Percentiles rank a stretch among this genome's conserved stretches.
Evolutionary conservation across 2,888 invertebrate genomes (phyloP).

Genomic region (Penaeus monodon): DNA sequence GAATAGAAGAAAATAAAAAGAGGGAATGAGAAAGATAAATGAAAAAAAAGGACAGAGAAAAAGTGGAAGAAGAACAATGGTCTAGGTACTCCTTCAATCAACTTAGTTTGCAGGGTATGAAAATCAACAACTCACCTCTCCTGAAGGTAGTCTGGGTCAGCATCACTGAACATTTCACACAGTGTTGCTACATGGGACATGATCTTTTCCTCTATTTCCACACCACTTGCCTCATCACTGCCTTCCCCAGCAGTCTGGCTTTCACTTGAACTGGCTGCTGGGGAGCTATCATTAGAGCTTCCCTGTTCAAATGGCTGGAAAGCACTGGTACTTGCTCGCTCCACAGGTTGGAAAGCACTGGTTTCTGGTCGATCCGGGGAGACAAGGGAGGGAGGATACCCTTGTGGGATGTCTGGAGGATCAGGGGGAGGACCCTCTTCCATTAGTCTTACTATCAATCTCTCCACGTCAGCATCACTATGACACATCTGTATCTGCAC

Average conservation of each 20-base stretch:
- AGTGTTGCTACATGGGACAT: conserved; percentile 28
- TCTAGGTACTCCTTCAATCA: too few species aligned
- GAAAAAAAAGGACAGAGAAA: too few species aligned
- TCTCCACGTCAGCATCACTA: conserved; percentile 45
- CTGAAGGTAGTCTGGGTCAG: conserved; percentile 60
- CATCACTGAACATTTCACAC: conserved; percentile 63
- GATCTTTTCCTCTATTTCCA: conserved; percentile 40
- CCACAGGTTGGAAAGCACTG: conserved; percentile 39
- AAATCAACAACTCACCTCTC: conserved; percentile 33
- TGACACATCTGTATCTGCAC: conserved; percentile 17
- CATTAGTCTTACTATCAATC: conserved; percentile 31
- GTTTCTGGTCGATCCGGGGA: conserved; percentile 14
- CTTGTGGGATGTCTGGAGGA: too few species aligned
- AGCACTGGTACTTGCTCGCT: not conserved
- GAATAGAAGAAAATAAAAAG: too few species aligned
- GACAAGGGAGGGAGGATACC: not conserved
- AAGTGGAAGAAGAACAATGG: too few species aligned
- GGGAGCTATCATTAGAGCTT: not conserved
- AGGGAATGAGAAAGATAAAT: too few species aligned
- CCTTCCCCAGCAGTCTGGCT: conserved; percentile 8
- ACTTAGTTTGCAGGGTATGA: too few species aligned
- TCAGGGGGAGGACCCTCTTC: conserved; percentile 1
- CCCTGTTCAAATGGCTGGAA: not conserved
- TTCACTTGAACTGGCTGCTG: conserved; percentile 17
- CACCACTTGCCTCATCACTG: conserved; percentile 22